phyloP scores from a whole-genome alignment of 1,140 invertebrate species.

The Platorchestia sp. region DNA sequence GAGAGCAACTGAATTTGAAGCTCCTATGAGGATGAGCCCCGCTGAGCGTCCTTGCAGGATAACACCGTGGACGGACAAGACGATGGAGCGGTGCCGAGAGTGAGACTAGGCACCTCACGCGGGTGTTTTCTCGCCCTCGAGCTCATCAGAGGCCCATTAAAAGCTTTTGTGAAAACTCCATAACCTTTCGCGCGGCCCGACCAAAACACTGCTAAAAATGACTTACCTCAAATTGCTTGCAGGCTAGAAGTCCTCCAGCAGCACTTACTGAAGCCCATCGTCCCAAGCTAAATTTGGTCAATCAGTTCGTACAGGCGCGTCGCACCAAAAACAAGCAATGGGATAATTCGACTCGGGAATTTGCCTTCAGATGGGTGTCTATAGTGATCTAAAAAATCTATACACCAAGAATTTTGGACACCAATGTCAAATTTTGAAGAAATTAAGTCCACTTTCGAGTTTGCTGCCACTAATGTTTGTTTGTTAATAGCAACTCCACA shows the following conservation, averaged over 20 bases:
- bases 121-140: constrained; percentile 1
- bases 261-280: neutral
- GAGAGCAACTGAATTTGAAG: neutral
- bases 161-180: constrained; percentile 53
- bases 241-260: neutral
- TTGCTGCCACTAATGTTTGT: too few relatives aligned
- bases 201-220: constrained; percentile 54
- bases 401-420: too few relatives aligned
- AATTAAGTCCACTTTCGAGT: too few relatives aligned
- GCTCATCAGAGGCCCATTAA: constrained; percentile 48
- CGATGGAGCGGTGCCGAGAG: neutral
- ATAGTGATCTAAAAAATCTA: too few relatives aligned
- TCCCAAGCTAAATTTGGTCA: neutral
- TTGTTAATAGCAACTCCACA: too few relatives aligned
- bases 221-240: constrained; percentile 40
- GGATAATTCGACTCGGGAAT: neutral
- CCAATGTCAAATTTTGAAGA: too few relatives aligned
- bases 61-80: neutral
- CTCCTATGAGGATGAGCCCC: neutral
- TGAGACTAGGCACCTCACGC: neutral
- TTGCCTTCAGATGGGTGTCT: neutral
- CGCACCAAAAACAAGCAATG: neutral
- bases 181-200: constrained; percentile 41
- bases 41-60: neutral
- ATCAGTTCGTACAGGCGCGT: neutral